A percentile compares a stretch with the other conserved stretches of the same genome.
Evolutionary conservation across 2,888 invertebrate genomes (phyloP).

Genomic region (Cephus runcator): DNA sequence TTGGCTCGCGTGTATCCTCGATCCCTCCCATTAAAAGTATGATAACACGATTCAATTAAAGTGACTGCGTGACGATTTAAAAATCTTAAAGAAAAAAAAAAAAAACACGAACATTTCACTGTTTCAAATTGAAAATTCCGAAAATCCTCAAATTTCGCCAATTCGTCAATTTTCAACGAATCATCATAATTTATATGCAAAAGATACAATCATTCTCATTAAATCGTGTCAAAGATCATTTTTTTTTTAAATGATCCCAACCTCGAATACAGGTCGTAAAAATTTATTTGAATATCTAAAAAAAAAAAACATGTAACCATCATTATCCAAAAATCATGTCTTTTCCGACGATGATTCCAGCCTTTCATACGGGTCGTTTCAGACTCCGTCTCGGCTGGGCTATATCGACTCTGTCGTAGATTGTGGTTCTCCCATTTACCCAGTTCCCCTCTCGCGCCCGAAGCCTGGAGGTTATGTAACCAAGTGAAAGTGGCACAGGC

Average conservation of each 20-base stretch:
- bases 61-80: too few species aligned
- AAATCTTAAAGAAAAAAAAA: too few species aligned
- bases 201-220: background rate
- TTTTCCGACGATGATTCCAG: background rate
- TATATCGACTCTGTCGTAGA: slow-evolving; percentile 48
- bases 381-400: slow-evolving; percentile 6
- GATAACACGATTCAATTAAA: too few species aligned
- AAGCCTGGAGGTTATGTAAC: slow-evolving; percentile 62
- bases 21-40: too few species aligned
- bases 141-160: too few species aligned
- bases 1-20: background rate
- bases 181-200: too few species aligned
- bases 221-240: background rate
- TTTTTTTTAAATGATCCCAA: background rate
- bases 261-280: background rate
- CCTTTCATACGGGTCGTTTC: background rate
- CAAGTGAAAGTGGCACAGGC: slow-evolving; percentile 65
- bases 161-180: too few species aligned
- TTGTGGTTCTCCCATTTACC: slow-evolving; percentile 65
- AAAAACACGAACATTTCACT: too few species aligned
- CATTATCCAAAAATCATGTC: too few species aligned
- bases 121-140: too few species aligned
- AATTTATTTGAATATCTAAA: too few species aligned
- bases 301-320: too few species aligned
- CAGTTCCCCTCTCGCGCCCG: slow-evolving; percentile 58